Conservation (phyloP, 2,888 invertebrate genomes). For the Leuctra nigra region DNA sequence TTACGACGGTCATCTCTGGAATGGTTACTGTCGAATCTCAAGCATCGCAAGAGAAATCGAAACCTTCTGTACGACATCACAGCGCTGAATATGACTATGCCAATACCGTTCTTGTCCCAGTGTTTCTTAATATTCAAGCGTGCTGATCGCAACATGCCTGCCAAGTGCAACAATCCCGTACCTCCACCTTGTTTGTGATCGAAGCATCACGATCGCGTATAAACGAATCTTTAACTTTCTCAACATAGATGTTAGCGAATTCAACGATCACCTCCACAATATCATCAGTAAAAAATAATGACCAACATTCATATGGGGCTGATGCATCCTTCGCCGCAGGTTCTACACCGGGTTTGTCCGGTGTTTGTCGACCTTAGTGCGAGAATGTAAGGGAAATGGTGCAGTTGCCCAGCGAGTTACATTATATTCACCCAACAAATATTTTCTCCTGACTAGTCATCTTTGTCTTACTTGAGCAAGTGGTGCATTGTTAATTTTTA, state of each 20-base stretch:
- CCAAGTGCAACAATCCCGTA: background rate
- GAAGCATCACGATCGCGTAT: background rate
- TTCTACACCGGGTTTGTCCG: no score
- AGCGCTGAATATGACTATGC: background rate
- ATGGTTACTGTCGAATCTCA: background rate
- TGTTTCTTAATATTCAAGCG: background rate
- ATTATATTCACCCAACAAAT: no score
- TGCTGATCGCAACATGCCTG: background rate
- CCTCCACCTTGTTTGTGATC: background rate
- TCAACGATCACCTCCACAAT: no score
- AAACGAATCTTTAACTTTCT: background rate
- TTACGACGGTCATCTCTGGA: background rate
- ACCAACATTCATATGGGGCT: no score
- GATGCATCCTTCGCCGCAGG: no score
- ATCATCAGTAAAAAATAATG: no score
- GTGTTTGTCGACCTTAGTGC: no score
- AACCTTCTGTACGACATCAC: background rate
- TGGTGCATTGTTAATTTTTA: no score
- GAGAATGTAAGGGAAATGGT: no score
- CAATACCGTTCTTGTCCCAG: constrained; percentile 1
- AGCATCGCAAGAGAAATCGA: background rate
- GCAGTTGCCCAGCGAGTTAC: no score
- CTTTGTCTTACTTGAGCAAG: no score
- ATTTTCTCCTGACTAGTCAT: no score
- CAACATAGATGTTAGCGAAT: background rate